Base-by-base conservation (phyloP, 2,888 invertebrate species). In the Pyrrhia umbra region DNA sequence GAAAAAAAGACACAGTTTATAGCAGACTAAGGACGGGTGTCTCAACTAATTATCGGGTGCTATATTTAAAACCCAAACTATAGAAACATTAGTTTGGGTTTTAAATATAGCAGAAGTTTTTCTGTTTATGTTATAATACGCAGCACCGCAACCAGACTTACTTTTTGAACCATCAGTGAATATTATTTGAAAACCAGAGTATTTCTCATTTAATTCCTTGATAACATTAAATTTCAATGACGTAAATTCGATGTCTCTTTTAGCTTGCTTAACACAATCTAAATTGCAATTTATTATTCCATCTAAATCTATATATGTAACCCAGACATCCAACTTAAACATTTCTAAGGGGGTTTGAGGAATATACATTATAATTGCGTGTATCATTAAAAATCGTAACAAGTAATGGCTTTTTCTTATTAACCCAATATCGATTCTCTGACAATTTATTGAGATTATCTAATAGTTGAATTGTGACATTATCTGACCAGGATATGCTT, bases 101-200 rank as follows among this genome's bases (percentile, higher is more conserved):
- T 45, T 45, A 18, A 42, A 45, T 37, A 55, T 46, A 13, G 20
- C 5, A 1, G 55, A 46, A 3, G 0, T 18, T 9, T 23, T 25
- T 2, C n/a, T 6, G 5, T 6, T 46, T 4, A 16, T 9, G 37
- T 46, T 2, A 23, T 23, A 55, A 16, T 37, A 55, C 5, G 55
- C 55, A 6, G 55, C 55, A 2, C 55, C 55, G 5, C n/a, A 10
- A 1, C 55, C 34, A 37, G 8, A 16, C 6, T 0, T 13, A 46
- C 8, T 55, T 55, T 55, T 55, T 5, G 55, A 55, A 1, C 55
- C 37, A 46, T 55, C 55, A 6, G 55, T 55, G 15, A 20, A 55
- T 10, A 55, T 4, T 34, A 16, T 15, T 9, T 45, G 23, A 21
- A 37, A 55, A 16, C 37, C 55, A 6, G 23, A 6, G 13, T 55